Percentiles rank a stretch among this genome's conserved stretches.
These are phyloP conservation scores for Ceyx melanurus DNA, from an alignment of 2,113 vertebrate species.

Conservation along the genomic window DNA sequence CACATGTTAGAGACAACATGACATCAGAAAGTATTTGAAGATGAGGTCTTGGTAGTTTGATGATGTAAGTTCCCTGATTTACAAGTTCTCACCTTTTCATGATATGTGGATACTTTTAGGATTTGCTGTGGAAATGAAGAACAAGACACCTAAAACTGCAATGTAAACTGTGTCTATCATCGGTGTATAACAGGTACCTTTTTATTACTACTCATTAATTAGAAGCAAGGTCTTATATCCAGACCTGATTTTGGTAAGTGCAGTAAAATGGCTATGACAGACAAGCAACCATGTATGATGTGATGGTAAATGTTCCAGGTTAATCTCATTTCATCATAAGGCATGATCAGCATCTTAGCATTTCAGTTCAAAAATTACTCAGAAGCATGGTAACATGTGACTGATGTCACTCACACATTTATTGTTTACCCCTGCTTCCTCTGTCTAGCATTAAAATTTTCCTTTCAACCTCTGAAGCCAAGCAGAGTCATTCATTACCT, in stretches of 20 bases:
- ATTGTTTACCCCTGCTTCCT: constrained; percentile 37
- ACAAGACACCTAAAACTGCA: background rate
- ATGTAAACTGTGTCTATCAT: background rate
- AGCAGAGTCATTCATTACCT: constrained; percentile 69
- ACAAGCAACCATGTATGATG: background rate
- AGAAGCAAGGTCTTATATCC: background rate
- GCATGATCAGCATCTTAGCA: background rate
- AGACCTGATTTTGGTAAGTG: background rate
- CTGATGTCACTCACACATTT: background rate
- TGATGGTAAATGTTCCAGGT: background rate
- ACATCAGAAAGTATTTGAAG: background rate
- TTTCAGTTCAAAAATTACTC: background rate
- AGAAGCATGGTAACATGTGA: background rate
- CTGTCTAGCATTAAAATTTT: constrained; percentile 50
- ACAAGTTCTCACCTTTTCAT: background rate
- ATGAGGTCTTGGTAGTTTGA: background rate
- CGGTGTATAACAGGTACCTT: background rate
- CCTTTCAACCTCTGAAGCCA: constrained; percentile 68
- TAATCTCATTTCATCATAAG: background rate
- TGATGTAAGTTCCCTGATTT: background rate
- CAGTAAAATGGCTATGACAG: background rate
- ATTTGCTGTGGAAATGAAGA: background rate
- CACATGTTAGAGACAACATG: fast-evolving
- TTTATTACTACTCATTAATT: background rate
- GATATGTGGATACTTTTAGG: background rate